Conservation (phyloP, 1,140 invertebrate genomes). For the Xylocopa sonorina region DNA sequence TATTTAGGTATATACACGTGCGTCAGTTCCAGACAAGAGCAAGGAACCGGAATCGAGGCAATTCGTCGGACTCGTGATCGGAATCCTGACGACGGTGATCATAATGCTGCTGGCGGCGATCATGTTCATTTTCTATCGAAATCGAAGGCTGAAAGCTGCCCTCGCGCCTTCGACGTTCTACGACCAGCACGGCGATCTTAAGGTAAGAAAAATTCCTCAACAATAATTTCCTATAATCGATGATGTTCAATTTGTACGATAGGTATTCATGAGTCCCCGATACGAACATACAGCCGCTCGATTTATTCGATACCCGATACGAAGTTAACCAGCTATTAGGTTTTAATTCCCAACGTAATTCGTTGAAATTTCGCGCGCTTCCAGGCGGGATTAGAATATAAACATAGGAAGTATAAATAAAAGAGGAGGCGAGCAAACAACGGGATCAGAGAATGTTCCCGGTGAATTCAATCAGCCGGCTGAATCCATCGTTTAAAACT, state of each 20-base stretch:
- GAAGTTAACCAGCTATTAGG: background rate
- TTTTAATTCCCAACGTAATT: background rate
- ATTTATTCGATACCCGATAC: background rate
- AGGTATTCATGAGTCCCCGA: too few species aligned
- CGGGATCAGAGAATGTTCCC: conserved; percentile 6
- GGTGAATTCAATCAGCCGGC: conserved; percentile 21
- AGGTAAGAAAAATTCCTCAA: conserved; percentile 62
- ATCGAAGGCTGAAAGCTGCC: conserved; percentile 84
- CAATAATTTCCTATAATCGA: background rate
- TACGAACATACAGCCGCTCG: too few species aligned
- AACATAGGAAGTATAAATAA: conserved; percentile 36
- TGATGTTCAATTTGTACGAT: too few species aligned
- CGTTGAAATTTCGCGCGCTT: background rate
- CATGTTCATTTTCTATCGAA: conserved; percentile 87
- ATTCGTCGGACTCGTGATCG: conserved; percentile 89
- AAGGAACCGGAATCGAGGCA: conserved; percentile 83
- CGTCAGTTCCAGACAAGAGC: conserved; percentile 77
- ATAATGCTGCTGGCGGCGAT: conserved; percentile 87
- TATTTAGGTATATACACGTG: background rate
- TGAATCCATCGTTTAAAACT: conserved; percentile 45
- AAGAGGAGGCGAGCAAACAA: background rate
- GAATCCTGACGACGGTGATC: conserved; percentile 89
- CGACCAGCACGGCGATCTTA: conserved; percentile 74
- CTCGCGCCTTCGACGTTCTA: conserved; percentile 74
- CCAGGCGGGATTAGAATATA: conserved; percentile 2